Conservation (phyloP, 2,888 invertebrate genomes). For the Mallateleia sp. region DNA sequence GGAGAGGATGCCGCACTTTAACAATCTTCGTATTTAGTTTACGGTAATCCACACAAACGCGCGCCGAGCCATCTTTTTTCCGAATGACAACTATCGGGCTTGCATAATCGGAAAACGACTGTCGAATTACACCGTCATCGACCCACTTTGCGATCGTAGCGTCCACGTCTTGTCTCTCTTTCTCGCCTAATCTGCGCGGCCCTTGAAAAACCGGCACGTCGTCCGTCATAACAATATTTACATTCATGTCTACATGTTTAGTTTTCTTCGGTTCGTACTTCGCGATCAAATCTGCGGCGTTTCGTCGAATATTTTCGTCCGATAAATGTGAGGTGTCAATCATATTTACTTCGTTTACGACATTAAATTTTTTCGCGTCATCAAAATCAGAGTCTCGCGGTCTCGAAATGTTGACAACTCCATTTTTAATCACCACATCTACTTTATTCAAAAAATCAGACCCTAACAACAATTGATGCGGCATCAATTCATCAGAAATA, state of each 20-base stretch:
- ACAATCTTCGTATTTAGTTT: constrained; percentile 84
- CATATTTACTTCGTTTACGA: not conserved
- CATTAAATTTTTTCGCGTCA: not conserved
- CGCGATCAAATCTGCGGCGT: not conserved
- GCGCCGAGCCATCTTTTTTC: constrained; percentile 78
- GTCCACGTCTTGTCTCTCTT: constrained; percentile 77
- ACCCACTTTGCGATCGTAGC: constrained; percentile 84
- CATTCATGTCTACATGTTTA: constrained; percentile 75
- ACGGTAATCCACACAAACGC: constrained; percentile 87
- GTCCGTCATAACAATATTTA: constrained; percentile 82
- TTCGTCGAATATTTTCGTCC: constrained; percentile 17
- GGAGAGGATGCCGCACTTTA: constrained; percentile 77
- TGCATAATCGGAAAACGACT: constrained; percentile 83
- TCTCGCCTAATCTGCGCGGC: not conserved
- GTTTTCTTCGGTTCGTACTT: constrained; percentile 52
- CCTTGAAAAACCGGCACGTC: constrained; percentile 81
- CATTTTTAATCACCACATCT: constrained; percentile 15
- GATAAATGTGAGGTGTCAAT: constrained; percentile 42
- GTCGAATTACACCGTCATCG: constrained; percentile 81
- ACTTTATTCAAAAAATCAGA: constrained; percentile 49
- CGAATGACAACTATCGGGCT: constrained; percentile 82
- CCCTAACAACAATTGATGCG: constrained; percentile 54
- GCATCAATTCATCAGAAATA: constrained; percentile 35
- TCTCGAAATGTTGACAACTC: constrained; percentile 2
- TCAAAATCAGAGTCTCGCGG: not conserved